phyloP scores from a whole-genome alignment of 2,888 invertebrate genomes.

The Tetranychus piercei region DNA sequence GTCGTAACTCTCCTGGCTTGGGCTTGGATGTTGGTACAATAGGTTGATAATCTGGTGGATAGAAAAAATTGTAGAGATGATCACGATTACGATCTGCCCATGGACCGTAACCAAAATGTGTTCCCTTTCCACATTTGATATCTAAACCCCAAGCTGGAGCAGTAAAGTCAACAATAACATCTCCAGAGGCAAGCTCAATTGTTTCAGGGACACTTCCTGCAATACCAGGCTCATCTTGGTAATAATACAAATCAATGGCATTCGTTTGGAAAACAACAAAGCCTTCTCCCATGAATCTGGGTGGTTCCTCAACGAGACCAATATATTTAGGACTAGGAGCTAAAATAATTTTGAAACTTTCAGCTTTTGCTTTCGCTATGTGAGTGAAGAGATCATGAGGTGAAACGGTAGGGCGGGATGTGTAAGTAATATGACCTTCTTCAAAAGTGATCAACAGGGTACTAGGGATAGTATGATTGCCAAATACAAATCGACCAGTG shows the following conservation, averaged over 20 bases:
- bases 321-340: slow-evolving; percentile 91
- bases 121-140: slow-evolving; percentile 82
- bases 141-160: slow-evolving; percentile 90
- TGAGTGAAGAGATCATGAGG: slow-evolving; percentile 87
- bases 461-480: slow-evolving; percentile 80
- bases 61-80: slow-evolving; percentile 84
- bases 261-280: slow-evolving; percentile 92
- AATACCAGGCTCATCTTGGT: slow-evolving; percentile 82
- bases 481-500: slow-evolving; percentile 77
- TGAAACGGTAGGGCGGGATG: slow-evolving; percentile 83
- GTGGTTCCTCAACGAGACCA: slow-evolving; percentile 80
- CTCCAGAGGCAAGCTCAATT: slow-evolving; percentile 72
- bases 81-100: slow-evolving; percentile 97
- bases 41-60: slow-evolving; percentile 46
- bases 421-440: slow-evolving; percentile 81
- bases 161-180: slow-evolving; percentile 64
- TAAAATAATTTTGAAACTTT: slow-evolving; percentile 77
- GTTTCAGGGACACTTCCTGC: slow-evolving; percentile 80
- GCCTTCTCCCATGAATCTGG: slow-evolving; percentile 92
- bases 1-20: slow-evolving; percentile 65
- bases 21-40: slow-evolving; percentile 51
- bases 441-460: slow-evolving; percentile 70
- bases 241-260: slow-evolving; percentile 80
- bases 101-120: slow-evolving; percentile 91
- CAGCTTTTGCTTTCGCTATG: slow-evolving; percentile 77